These are phyloP conservation scores for Ptilorrhoa leucosticta DNA, from an alignment of 2,113 vertebrate species.

Conservation along the genomic window DNA sequence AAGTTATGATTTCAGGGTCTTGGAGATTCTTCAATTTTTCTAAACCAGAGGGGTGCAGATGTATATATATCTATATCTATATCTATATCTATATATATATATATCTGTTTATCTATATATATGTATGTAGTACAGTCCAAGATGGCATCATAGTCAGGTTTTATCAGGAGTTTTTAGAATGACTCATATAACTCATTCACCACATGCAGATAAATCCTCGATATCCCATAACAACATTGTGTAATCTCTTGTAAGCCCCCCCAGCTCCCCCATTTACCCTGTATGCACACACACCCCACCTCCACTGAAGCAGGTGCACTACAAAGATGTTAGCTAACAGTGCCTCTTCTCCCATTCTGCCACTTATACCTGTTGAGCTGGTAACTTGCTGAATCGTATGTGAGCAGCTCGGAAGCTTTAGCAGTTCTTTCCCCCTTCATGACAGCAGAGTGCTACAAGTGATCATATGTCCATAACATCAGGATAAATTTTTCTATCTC, in stretches of 20 bases:
- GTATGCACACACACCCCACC: background rate
- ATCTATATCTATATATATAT: background rate
- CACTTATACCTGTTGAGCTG: background rate
- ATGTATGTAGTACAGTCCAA: background rate
- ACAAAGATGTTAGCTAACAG: background rate
- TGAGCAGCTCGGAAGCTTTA: background rate
- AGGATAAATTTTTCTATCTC: background rate
- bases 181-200: background rate
- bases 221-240: background rate
- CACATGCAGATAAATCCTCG: background rate
- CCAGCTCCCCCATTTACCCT: background rate
- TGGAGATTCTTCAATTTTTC: background rate
- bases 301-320: background rate
- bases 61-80: background rate
- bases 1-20: background rate
- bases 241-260: background rate
- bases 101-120: background rate
- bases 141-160: background rate
- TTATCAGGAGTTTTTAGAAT: background rate
- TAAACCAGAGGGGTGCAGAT: background rate
- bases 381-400: background rate
- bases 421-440: background rate
- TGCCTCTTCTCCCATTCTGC: background rate
- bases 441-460: background rate
- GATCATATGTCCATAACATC: background rate